Base-by-base conservation (phyloP, 2,113 vertebrate species). In the Alexandromys fortis region DNA sequence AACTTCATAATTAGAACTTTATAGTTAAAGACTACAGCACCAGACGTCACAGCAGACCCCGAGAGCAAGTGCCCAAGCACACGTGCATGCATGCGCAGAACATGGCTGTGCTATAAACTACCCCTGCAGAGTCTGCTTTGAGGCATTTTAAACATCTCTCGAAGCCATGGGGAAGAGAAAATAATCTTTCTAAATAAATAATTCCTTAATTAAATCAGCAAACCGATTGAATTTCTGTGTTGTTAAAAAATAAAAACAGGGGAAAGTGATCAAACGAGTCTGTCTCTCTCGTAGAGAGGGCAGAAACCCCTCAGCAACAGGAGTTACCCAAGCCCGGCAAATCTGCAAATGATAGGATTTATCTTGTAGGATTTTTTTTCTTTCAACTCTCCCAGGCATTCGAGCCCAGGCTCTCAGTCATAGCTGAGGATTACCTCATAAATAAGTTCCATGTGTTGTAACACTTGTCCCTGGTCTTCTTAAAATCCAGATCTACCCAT, bases 371-470 rank as follows among this genome's bases (percentile, higher is more conserved):
- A 97, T 98, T 73, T 75, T 75, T 96, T 97, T 98, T 94, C 98
- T 99, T 98, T 98, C 98, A 99, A 99, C 97, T 98, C 99, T 99
- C 98, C 98, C 98, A 99, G 98, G 98, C 97, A 98, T 97, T 97
- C 97, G 98, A 97, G 94, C 88, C 97, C 96, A 97, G 97, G 95
- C 98, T 98, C 93, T 93, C 83, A 98, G 97, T 98, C 97, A 98
- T 98, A 98, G 96, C 97, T 98, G 98, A 98, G 98, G 99, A 98
- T 98, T 98, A 98, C 94, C 97, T 96, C 94, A 97, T 97, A 99
- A 99, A 99, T 99, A 98, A 98, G 98, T 99, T 99, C 99, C 98
- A 97, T 98, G 99, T 99, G 99, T 98, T 98, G 97, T 97, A 96
- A 96, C 93, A 97, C 93, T 92, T 16, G 7, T 87, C 88, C n/a